Conservation (phyloP, 2,888 invertebrate genomes). For the Oscheius sp. region DNA sequence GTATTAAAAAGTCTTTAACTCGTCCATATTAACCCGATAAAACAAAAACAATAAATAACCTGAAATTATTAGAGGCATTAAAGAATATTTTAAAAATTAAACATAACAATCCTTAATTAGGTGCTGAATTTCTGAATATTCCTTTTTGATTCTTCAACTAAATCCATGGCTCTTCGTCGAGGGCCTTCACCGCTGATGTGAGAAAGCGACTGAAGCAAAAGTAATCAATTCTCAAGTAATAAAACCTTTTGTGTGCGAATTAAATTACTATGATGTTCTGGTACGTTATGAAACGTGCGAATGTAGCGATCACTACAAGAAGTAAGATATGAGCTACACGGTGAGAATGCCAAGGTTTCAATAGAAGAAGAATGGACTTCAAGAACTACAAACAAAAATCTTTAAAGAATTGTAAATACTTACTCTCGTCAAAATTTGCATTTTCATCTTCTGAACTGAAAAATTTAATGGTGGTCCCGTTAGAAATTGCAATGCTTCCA, state of each 20-base stretch:
- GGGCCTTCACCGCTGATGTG: slow-evolving; percentile 41
- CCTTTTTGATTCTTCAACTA: slow-evolving; percentile 37
- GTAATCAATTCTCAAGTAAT: background rate
- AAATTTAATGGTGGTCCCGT: slow-evolving; percentile 78
- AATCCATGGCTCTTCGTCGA: slow-evolving; percentile 38
- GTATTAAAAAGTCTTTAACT: too few species aligned
- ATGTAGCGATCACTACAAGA: slow-evolving; percentile 72
- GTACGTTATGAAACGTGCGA: slow-evolving; percentile 82
- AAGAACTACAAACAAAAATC: slow-evolving; percentile 74
- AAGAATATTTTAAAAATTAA: background rate
- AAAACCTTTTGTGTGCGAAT: slow-evolving; percentile 27
- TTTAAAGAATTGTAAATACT: background rate
- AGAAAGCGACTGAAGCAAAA: slow-evolving; percentile 32
- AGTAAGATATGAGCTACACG: slow-evolving; percentile 77
- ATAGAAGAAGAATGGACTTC: slow-evolving; percentile 77
- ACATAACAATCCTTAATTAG: background rate
- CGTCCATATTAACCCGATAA: too few species aligned
- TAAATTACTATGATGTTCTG: slow-evolving; percentile 71
- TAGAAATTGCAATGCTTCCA: slow-evolving; percentile 77
- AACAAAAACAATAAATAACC: too few species aligned
- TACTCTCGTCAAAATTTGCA: slow-evolving; percentile 75
- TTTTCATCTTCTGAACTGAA: slow-evolving; percentile 72
- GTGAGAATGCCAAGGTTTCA: slow-evolving; percentile 80
- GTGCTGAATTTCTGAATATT: slow-evolving; percentile 15
- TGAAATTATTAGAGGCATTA: too few species aligned